Conservation (phyloP, 1,140 invertebrate genomes). For the Colletes latitarsis region DNA sequence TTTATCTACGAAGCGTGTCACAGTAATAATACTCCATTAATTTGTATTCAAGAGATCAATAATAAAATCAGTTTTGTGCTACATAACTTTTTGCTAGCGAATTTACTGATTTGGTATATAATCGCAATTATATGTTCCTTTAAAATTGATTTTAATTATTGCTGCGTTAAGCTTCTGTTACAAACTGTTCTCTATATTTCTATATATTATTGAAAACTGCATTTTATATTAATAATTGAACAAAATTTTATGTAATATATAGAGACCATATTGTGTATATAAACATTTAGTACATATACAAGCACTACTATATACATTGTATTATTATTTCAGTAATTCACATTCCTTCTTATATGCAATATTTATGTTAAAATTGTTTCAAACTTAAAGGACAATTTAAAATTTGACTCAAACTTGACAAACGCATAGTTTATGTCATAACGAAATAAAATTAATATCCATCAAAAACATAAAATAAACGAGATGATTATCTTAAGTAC, state of each 20-base stretch:
- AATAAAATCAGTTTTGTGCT: conserved; percentile 33
- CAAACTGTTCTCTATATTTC: background rate
- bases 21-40: conserved; percentile 44
- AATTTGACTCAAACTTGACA: no score
- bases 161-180: background rate
- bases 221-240: background rate
- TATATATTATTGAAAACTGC: background rate
- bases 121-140: conserved; percentile 23
- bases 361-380: conserved; percentile 1
- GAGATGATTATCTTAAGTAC: background rate
- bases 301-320: background rate
- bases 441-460: no score
- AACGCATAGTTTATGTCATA: no score
- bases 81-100: conserved; percentile 3
- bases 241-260: background rate
- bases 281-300: background rate
- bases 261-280: background rate
- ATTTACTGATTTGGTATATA: background rate
- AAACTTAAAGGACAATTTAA: background rate
- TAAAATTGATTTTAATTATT: conserved; percentile 11
- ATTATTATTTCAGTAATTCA: background rate
- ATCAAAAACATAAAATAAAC: conserved; percentile 5
- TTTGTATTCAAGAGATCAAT: conserved; percentile 25
- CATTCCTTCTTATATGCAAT: background rate
- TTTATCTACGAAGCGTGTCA: conserved; percentile 26